Evolutionary conservation across 1,140 invertebrate species (phyloP).

Genomic region (Brachionus sp.): DNA sequence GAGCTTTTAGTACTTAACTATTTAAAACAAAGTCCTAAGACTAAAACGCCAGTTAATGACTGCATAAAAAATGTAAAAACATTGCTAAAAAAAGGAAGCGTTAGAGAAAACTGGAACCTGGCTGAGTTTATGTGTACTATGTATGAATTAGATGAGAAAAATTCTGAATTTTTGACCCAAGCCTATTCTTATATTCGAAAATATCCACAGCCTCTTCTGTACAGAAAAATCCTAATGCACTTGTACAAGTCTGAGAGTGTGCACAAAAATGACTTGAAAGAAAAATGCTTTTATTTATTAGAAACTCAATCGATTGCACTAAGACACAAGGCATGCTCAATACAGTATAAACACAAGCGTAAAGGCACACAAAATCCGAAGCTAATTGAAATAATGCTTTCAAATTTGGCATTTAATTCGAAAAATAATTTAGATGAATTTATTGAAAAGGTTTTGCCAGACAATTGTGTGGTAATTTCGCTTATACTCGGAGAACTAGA

Average conservation of each 20-base stretch:
- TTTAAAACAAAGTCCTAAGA: background rate
- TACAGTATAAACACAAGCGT: conserved; percentile 35
- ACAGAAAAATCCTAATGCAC: conserved; percentile 7
- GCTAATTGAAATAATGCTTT: background rate
- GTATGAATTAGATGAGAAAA: background rate
- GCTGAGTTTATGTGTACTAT: conserved; percentile 1
- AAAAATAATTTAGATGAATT: conserved; percentile 3
- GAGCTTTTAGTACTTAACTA: background rate
- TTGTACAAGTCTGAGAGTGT: background rate
- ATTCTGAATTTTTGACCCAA: background rate
- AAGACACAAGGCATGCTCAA: conserved; percentile 42
- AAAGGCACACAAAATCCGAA: conserved; percentile 13
- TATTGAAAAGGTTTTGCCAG: conserved; percentile 17
- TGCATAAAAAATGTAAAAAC: background rate
- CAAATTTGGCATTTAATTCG: conserved; percentile 8
- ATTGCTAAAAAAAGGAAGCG: conserved; percentile 6
- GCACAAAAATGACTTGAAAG: conserved; percentile 24
- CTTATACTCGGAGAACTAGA: background rate
- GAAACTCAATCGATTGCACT: conserved; percentile 38
- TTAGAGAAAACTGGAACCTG: conserved; percentile 13
- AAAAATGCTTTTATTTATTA: conserved; percentile 30
- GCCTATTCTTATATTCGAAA: conserved; percentile 5
- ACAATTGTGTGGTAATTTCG: conserved; percentile 10
- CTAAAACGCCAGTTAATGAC: background rate
- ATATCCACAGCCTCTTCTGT: conserved; percentile 21